A percentile compares a stretch with the other conserved stretches of the same genome.
These are phyloP conservation scores for Macrobrachium nipponense DNA, from an alignment of 1,140 invertebrate species.

Conservation along the genomic window DNA sequence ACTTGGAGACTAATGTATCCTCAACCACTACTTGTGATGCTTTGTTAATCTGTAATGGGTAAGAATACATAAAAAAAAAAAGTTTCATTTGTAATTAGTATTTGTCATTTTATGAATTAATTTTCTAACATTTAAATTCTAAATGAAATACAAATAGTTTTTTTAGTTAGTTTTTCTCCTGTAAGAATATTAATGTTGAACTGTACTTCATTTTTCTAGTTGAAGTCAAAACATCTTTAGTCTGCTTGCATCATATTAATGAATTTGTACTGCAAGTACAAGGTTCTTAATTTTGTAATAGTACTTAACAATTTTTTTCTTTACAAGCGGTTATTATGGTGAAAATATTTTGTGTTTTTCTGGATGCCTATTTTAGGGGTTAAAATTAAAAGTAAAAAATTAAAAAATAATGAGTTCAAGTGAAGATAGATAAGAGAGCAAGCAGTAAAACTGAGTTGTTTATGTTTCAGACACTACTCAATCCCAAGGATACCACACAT, in stretches of 20 bases:
- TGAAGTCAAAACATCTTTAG: too few species aligned
- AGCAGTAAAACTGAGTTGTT: neutral
- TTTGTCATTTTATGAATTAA: neutral
- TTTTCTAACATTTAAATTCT: neutral
- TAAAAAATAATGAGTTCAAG: neutral
- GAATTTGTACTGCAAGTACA: too few species aligned
- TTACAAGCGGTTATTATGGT: neutral
- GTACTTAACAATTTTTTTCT: neutral
- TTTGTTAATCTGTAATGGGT: constrained; percentile 50
- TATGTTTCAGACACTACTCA: constrained; percentile 36
- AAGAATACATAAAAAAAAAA: neutral
- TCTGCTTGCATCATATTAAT: too few species aligned
- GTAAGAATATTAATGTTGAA: too few species aligned
- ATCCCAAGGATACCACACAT: constrained; percentile 23
- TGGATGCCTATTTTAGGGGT: neutral
- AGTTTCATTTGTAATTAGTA: neutral
- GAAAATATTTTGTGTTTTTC: neutral
- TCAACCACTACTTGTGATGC: constrained; percentile 29
- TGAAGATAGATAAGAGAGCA: too few species aligned
- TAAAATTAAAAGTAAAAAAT: neutral
- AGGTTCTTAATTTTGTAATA: neutral
- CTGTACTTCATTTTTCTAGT: too few species aligned
- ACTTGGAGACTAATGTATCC: constrained; percentile 6
- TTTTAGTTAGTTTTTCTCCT: too few species aligned
- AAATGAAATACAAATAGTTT: neutral